Evolutionary conservation across 1,140 invertebrate species (phyloP).

Genomic region (Drosophila cardini): DNA sequence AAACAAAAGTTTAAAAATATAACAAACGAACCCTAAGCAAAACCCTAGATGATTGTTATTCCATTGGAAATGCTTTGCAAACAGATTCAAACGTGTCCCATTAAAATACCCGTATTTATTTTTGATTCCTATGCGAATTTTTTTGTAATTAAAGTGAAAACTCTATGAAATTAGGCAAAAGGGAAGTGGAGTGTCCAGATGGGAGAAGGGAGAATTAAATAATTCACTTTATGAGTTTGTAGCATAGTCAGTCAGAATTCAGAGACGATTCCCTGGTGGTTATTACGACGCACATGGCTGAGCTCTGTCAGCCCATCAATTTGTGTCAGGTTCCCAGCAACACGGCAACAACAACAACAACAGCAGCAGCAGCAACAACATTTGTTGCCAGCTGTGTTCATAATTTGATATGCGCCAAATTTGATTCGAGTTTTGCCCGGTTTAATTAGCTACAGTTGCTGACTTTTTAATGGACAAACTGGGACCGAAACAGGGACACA

Average conservation of each 20-base stretch:
- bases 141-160: slow-evolving; percentile 69
- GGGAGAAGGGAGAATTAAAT: slow-evolving; percentile 14
- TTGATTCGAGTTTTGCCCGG: slow-evolving; percentile 75
- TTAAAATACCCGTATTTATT: slow-evolving; percentile 34
- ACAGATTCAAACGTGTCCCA: slow-evolving; percentile 30
- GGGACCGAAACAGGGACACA: slow-evolving; percentile 31
- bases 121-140: slow-evolving; percentile 63
- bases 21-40: background rate
- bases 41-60: slow-evolving; percentile 13
- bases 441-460: slow-evolving; percentile 80
- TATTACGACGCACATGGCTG: slow-evolving; percentile 63
- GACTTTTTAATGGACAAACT: slow-evolving; percentile 77
- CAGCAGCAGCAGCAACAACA: slow-evolving; percentile 32
- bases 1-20: slow-evolving; percentile 9
- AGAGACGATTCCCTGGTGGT: slow-evolving; percentile 58
- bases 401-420: slow-evolving; percentile 80
- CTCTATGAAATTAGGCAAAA: slow-evolving; percentile 58
- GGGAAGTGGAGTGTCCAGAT: slow-evolving; percentile 17
- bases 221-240: slow-evolving; percentile 25
- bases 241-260: slow-evolving; percentile 10
- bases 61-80: slow-evolving; percentile 19
- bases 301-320: slow-evolving; percentile 54
- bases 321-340: slow-evolving; percentile 68
- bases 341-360: slow-evolving; percentile 33
- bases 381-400: slow-evolving; percentile 80